Base-by-base conservation (phyloP, 2,797 vertebrate genomes). In the Antennarius maculatus region DNA sequence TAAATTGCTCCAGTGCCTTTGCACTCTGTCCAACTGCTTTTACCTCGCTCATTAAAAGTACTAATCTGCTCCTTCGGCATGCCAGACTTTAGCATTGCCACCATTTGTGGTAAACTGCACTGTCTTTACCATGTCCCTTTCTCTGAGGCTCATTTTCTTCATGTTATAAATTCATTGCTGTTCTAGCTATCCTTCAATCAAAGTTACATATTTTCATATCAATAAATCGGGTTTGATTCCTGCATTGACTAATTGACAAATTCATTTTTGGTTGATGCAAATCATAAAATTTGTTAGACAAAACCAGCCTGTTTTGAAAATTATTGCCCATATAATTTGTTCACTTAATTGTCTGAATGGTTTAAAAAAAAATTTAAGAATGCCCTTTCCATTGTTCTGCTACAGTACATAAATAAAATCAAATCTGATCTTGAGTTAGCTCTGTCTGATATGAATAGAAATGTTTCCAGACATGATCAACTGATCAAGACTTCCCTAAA, bases 1-100 rank as follows among this genome's bases (percentile, higher is more conserved):
- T 73, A 79, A 81, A 79, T 55, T 80, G 72, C 83, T 89, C 73
- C 80, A 69, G 56, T 75, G 78, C 54, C 58, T 76, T 77, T 48
- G 31, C 54, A 65, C 59, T 78, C 66, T 70, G 60, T 76, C 57
- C 76, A 79, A 57, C 51, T 74, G 34, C 79, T 82, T 82, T 67
- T 61, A 39, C 55, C 58, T 66, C 41, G 7, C 66, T 89, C 61
- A 82, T 82, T 86, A 71, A 81, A 60, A 80, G 75, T 59, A 56
- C 66, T 76, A 73, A 88, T 84, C 69, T 79, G 62, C 60, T 83
- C 58, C 71, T 76, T 41, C 54, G 64, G 67, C 61, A 51, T 61
- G 67, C 82, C 66, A 68, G 50, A 75, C 47, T 66, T 49, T 2
- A 45, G 64, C 23, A 69, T 70, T 28, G 64, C 62, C 66, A 67